Evolutionary conservation across 23 tunicate genomes (phyloP).

Genomic region (Ascidia mentula): DNA sequence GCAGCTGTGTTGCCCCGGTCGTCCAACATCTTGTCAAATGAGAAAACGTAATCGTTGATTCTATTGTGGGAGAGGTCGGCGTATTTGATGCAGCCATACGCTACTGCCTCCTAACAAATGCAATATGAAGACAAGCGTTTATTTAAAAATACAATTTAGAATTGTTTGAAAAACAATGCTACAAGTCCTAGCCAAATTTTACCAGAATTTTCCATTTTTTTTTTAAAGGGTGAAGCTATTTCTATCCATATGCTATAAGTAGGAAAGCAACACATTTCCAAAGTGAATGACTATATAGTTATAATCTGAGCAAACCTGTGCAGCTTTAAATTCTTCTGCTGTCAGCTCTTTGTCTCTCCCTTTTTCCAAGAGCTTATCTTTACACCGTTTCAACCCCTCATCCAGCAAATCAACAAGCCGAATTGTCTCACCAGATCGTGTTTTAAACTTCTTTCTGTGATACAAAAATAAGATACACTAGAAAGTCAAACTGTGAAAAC

Average conservation of each 20-base stretch:
- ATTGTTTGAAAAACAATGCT: too few relatives aligned
- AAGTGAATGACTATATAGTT: too few relatives aligned
- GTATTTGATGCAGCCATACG: slow-evolving; percentile 95
- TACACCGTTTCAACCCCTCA: slow-evolving; percentile 86
- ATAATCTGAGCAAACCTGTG: too few relatives aligned
- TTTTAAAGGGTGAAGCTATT: too few relatives aligned
- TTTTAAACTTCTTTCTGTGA: slow-evolving; percentile 82
- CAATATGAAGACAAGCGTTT: too few relatives aligned
- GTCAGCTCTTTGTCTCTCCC: slow-evolving; percentile 75
- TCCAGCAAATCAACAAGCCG: slow-evolving; percentile 81
- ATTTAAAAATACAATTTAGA: too few relatives aligned
- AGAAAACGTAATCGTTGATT: slow-evolving; percentile 89
- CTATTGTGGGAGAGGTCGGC: slow-evolving; percentile 85
- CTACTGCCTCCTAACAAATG: slow-evolving; percentile 64
- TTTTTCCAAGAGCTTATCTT: slow-evolving; percentile 63
- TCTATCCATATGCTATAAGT: too few relatives aligned
- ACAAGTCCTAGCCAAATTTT: too few relatives aligned
- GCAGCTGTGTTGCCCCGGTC: slow-evolving; percentile 98
- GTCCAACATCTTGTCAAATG: slow-evolving; percentile 92
- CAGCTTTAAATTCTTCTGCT: slow-evolving; percentile 69
- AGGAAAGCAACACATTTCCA: too few relatives aligned
- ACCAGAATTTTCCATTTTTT: too few relatives aligned
- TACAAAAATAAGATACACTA: background rate
- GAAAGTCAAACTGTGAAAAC: too few relatives aligned
- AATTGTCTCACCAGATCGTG: slow-evolving; percentile 93